phyloP scores from a whole-genome alignment of 2,113 vertebrate genomes.

The Rhynchomys soricoides region DNA sequence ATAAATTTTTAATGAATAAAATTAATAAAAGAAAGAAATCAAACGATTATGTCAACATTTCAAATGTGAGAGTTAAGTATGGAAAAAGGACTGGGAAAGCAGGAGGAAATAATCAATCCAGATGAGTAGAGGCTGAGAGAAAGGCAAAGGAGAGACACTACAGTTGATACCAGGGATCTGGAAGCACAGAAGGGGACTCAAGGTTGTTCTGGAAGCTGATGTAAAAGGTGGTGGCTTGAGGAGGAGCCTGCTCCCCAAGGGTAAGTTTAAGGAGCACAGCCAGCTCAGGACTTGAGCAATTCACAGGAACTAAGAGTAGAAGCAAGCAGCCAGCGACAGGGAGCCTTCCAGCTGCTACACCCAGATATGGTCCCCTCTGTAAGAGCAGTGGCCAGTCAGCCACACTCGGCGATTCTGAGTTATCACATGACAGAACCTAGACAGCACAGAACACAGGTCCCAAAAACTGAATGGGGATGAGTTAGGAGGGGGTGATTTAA shows the following conservation, averaged over 20 bases:
- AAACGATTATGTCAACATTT: constrained; percentile 26
- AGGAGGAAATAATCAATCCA: not conserved
- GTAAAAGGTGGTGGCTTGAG: not conserved
- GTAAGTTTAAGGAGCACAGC: not conserved
- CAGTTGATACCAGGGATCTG: not conserved
- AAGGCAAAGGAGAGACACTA: not conserved
- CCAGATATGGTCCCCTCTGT: not conserved
- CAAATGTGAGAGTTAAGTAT: not conserved
- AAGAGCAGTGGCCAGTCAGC: not conserved
- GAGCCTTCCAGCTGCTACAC: not conserved
- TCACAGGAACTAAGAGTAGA: not conserved
- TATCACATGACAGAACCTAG: not conserved
- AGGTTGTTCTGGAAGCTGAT: not conserved
- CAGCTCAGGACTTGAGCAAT: not conserved
- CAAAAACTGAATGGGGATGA: not conserved
- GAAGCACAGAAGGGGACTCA: not conserved
- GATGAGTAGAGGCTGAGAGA: not conserved
- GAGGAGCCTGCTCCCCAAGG: not conserved
- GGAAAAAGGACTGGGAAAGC: not conserved
- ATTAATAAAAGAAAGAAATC: not conserved
- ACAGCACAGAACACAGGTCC: not conserved
- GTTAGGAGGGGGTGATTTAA: not conserved
- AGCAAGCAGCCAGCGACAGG: not conserved
- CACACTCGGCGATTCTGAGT: not conserved
- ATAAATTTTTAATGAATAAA: not conserved